Percentiles rank a stretch among this genome's conserved stretches.
phyloP scores from a whole-genome alignment of 2,888 invertebrate species.

The Ectemnius cavifrons region DNA sequence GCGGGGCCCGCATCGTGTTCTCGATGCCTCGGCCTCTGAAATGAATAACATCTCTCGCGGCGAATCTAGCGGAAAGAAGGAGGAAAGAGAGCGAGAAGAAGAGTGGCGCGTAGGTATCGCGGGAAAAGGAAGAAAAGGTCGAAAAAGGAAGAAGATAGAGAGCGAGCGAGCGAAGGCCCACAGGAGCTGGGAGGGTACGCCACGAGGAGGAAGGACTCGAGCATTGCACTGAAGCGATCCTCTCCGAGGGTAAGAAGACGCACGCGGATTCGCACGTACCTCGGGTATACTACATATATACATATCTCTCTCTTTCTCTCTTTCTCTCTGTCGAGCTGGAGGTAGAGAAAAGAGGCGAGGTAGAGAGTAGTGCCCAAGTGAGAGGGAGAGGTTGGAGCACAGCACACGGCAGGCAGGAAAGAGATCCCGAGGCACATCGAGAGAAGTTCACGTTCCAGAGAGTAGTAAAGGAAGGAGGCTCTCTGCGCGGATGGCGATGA shows the following conservation, averaged over 20 bases:
- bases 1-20: slow-evolving; percentile 32
- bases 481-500: slow-evolving; percentile 38
- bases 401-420: slow-evolving; percentile 1
- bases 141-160: background rate
- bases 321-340: background rate
- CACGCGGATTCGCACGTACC: slow-evolving; percentile 20
- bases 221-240: slow-evolving; percentile 48
- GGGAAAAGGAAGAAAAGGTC: too few relatives aligned
- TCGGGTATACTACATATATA: background rate
- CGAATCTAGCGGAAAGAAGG: slow-evolving; percentile 18
- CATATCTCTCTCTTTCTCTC: background rate
- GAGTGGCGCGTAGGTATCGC: slow-evolving; percentile 28
- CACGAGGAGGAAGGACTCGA: slow-evolving; percentile 45
- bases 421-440: slow-evolving; percentile 24
- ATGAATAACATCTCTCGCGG: slow-evolving; percentile 46
- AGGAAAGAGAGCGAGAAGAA: slow-evolving; percentile 23
- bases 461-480: slow-evolving; percentile 36
- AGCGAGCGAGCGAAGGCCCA: slow-evolving; percentile 25
- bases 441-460: slow-evolving; percentile 44
- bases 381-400: background rate
- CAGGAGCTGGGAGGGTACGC: slow-evolving; percentile 31
- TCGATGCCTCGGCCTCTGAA: slow-evolving; percentile 33
- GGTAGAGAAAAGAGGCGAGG: background rate
- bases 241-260: slow-evolving; percentile 23
- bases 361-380: background rate